These are phyloP conservation scores for Macrochelys suwanniensis DNA, from an alignment of 2,797 vertebrate species.

Conservation along the genomic window DNA sequence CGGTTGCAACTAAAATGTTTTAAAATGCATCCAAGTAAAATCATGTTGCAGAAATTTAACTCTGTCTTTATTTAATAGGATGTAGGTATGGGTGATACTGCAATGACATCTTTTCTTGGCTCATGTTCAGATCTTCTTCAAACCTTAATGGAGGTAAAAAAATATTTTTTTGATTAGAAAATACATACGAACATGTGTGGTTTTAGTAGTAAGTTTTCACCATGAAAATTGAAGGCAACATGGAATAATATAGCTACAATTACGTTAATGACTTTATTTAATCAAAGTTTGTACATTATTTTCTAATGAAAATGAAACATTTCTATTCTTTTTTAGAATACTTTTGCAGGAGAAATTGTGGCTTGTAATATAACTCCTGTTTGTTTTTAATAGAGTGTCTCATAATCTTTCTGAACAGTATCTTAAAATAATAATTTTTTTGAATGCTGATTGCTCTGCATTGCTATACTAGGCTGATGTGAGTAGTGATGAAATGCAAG, in stretches of 20 bases:
- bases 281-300: not conserved
- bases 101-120: constrained; percentile 91
- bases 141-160: constrained; percentile 92
- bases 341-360: not conserved
- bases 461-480: constrained; percentile 88
- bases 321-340: not conserved
- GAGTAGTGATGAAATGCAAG: constrained; percentile 87
- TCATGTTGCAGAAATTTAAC: not conserved
- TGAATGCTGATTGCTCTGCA: not conserved
- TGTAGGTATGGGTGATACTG: constrained; percentile 94
- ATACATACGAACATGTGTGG: not conserved
- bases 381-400: not conserved
- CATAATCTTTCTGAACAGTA: not conserved
- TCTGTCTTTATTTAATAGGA: constrained; percentile 83
- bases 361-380: not conserved
- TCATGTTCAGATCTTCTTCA: constrained; percentile 94
- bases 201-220: not conserved
- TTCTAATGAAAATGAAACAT: fast-evolving
- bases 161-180: not conserved
- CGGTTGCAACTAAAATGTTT: constrained; percentile 17
- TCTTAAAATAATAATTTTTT: not conserved
- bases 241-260: not conserved
- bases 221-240: not conserved
- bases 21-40: not conserved
- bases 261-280: not conserved